Evolutionary conservation across 2,888 invertebrate genomes (phyloP), one percentile per base, ranked within the genome.

Genomic region (Erannis defoliaria): DNA sequence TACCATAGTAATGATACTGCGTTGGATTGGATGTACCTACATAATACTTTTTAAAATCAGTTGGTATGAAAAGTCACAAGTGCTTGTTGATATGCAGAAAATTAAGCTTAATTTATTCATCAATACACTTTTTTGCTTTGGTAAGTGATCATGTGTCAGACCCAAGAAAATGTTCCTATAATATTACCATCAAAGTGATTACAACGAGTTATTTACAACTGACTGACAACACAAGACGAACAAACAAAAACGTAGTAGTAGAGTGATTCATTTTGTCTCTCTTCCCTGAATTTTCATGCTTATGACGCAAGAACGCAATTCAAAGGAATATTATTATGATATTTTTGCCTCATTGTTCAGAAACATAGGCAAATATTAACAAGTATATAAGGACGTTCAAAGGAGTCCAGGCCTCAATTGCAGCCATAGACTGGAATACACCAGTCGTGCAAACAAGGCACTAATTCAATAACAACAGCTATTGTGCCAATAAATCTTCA

Each of bases 401-500:
- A 26, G 3, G 10, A 45, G 26, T 45, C 16, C 26, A 45, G 16
- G 16, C 26, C 26, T 8, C 33, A 21, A 26, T 42, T 16, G 43
- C 43, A 23, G 26, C 26, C 16, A 26, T 14, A 45, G 26, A 45
- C 43, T 45, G 43, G 21, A 26, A 0, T 10, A 45, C 5, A 45
- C 26, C 43, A 45, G 43, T 45, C 26, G 43, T 10, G 43, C 43
- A 23, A 45, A 37, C 33, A 33, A 31, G 2, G n/a, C 10, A 33
- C n/a, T 33, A 10, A 12, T 33, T 33, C 33, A 33, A 33, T 33
- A 33, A 33, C 33, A 33, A 45, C 5, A 45, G 10, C 26, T 26
- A 26, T 45, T 16, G 43, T n/a, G 43, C 43, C 14, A 45, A 40
- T 14, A 51, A 45, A 4, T 46, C 19, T n/a, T 10, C n/a, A 37